Conservation (phyloP, 1,140 invertebrate genomes). For the Ridgeia piscesae region DNA sequence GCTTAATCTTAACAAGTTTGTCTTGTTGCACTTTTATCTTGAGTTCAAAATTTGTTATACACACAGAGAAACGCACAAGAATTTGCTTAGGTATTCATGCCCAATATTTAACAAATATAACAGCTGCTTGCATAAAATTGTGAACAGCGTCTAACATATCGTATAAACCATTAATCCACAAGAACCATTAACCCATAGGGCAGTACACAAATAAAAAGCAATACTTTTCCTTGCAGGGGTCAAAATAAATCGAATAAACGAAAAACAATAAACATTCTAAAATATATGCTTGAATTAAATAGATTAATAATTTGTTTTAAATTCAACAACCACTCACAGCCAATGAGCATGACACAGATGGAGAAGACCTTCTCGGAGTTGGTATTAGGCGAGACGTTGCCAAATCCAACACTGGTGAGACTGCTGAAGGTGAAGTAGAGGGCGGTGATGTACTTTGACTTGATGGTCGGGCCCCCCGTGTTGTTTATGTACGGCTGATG, state of each 20-base stretch:
- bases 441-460: conserved; percentile 82
- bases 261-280: no score
- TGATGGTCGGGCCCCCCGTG: conserved; percentile 51
- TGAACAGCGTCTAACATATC: not conserved
- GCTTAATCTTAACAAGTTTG: no score
- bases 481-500: conserved; percentile 49
- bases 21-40: no score
- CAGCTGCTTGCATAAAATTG: no score
- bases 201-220: no score
- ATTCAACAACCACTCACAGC: conserved; percentile 49
- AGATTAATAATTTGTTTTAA: no score
- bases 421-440: conserved; percentile 96
- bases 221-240: no score
- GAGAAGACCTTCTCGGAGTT: conserved; percentile 80
- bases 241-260: no score
- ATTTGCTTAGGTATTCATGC: not conserved
- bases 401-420: conserved; percentile 94
- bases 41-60: no score
- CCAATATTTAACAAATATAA: not conserved
- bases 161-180: not conserved
- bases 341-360: conserved; percentile 61
- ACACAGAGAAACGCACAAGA: no score
- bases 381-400: conserved; percentile 96
- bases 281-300: no score
- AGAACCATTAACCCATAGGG: no score